Base-by-base conservation (phyloP, 2,888 invertebrate genomes). In the Lissocephala sabroskyi region DNA sequence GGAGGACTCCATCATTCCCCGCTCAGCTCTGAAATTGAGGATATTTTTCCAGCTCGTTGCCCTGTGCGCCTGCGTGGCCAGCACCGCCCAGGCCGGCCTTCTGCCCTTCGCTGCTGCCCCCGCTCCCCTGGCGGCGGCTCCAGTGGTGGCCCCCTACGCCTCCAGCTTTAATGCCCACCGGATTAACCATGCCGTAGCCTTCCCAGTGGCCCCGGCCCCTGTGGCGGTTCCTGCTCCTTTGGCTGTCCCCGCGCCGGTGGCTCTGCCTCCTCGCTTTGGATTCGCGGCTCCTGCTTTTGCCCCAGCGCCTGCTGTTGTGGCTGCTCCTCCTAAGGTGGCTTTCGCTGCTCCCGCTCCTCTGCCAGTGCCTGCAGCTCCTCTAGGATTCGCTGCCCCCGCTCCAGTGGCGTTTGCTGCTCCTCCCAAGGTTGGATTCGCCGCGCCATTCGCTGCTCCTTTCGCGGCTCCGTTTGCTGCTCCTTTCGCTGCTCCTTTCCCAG, bases 81-180 rank as follows among this genome's bases (percentile, higher is more conserved):
- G n/a, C n/a, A 36, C 86, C 79, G 54, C 71, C 16, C 71, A 79
- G 41, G 80, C 83, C 67, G 82, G 84, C 53, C 66, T 83, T 3
- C 85, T 92, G 48, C 77, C 74, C 10, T 75, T 62, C 14, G 64
- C 7, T 88, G 90, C 71, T 29, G 60, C 55, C 29, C 16, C 85
- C 84, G 53, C 60, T 26, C 57, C 77, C 36, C 30, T 86, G 11
- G 75, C 79, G 49, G 41, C 71, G 11, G 67, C 82, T 62, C 83
- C 82, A 23, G 68, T 82, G 26, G 86, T 92, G 2, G 90, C 92
- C 1, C 92, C 92, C 2, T 92, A 91, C 65, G 92, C 92, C 44
- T 89, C 88, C 64, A 91, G 91, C 10, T 93, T 91, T 84, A 91
- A 91, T 52, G 91, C 92, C 0, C 92, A 92, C 67, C 86, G 89